These are phyloP conservation scores for Enteromius unitaeniatus DNA, from an alignment of 2,797 vertebrate species.

Conservation along the genomic window DNA sequence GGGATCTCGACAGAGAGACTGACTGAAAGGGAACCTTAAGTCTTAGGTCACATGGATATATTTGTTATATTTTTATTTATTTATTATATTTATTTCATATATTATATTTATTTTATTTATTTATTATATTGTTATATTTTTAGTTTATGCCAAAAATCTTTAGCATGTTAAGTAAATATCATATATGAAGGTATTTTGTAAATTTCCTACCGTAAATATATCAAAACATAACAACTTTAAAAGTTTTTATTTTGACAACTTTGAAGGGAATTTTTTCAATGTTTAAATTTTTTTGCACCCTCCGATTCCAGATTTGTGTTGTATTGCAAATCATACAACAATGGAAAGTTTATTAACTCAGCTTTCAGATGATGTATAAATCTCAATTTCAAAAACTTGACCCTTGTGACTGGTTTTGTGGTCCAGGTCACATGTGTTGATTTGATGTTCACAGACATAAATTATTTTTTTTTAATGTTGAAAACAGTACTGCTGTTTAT, in stretches of 20 bases:
- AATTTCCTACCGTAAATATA: background rate
- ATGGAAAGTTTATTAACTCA: background rate
- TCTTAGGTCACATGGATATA: background rate
- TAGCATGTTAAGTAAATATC: background rate
- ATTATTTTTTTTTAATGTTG: background rate
- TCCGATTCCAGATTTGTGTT: background rate
- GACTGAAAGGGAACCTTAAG: background rate
- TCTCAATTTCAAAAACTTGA: background rate
- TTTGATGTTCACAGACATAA: background rate
- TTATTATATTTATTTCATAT: too few species aligned
- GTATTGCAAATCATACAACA: background rate
- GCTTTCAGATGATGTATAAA: background rate
- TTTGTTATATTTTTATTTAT: background rate
- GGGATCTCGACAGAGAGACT: too few species aligned
- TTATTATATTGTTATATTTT: background rate
- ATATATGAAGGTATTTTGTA: background rate
- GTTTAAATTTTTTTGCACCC: background rate
- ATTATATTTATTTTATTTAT: too few species aligned
- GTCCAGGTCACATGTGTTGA: too few species aligned
- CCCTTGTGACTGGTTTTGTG: background rate
- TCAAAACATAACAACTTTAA: background rate
- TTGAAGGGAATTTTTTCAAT: background rate
- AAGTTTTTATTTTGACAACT: background rate
- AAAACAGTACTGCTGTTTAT: background rate
- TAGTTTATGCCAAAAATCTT: background rate